Evolutionary conservation across 2,888 invertebrate genomes (phyloP), one percentile per base, ranked within the genome.

Genomic region (Agonopterix arenella): DNA sequence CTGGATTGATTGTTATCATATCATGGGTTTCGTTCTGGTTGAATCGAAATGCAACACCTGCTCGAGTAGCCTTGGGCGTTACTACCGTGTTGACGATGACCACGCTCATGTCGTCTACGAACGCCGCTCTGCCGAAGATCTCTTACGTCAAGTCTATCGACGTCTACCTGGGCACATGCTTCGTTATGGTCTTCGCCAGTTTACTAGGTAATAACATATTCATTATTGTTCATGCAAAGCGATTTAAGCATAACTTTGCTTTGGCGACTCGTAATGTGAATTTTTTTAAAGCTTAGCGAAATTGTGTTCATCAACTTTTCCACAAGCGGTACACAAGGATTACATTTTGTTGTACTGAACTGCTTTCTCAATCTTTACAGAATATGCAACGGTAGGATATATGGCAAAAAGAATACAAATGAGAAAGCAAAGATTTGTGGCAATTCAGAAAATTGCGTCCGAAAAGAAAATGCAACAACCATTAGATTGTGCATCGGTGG

Each of bases 111-210:
- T 97, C 97, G 69, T 97, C 97, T 71, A 97, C 97, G 68, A 97
- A 97, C 83, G 97, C 97, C 65, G 97, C 97, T 70, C 93, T 99
- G 84, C 99, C 99, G 68, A 97, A 99, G 91, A 98, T 98, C 79
- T 97, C 97, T 61, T 98, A 98, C 90, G 97, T 98, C 86, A 98
- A 98, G 89, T 97, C 97, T 69, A 98, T 98, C 85, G 98, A 98
- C 90, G 97, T 98, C 70, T 98, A 97, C 90, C 91, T 98, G 90
- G 97, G 97, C 75, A 98, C 97, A 75, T 98, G 97, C 91, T 98
- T 98, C 95, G 97, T 98, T 82, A 98, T 98, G 98, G 98, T 98
- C 80, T 98, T 98, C 92, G 98, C 98, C 71, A 97, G 97, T 85
- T 91, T 98, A 79, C 90, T 98, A 90, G 97, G 97, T 96, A 92